Evolutionary conservation across 2,888 invertebrate genomes (phyloP).

Genomic region (Exephanes ischioxanthus): DNA sequence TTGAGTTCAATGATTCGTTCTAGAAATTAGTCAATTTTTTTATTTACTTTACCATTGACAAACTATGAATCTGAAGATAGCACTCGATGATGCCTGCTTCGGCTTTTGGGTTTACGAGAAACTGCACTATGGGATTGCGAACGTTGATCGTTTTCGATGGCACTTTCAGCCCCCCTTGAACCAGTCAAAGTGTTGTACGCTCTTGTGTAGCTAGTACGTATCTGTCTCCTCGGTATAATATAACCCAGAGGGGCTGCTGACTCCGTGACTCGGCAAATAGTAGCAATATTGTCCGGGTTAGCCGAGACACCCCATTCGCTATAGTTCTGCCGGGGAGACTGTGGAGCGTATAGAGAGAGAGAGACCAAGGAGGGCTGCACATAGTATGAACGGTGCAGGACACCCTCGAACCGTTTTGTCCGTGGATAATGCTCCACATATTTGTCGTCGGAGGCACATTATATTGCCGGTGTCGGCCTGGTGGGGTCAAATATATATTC

Average conservation of each 20-base stretch:
- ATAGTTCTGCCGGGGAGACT: constrained; percentile 41
- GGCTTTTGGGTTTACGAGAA: neutral
- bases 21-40: neutral
- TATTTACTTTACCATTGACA: neutral
- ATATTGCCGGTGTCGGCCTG: constrained; percentile 49
- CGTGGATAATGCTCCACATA: constrained; percentile 70
- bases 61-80: neutral
- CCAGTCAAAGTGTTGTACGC: constrained; percentile 38
- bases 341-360: constrained; percentile 2
- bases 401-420: constrained; percentile 66
- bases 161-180: constrained; percentile 33
- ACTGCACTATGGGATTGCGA: neutral
- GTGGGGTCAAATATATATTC: constrained; percentile 57
- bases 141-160: constrained; percentile 49
- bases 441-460: constrained; percentile 66
- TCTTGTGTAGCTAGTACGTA: neutral
- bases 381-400: constrained; percentile 16
- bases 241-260: constrained; percentile 69
- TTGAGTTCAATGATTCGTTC: too few species aligned
- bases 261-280: constrained; percentile 78
- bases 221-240: neutral
- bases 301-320: constrained; percentile 77
- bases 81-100: neutral
- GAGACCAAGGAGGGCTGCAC: neutral
- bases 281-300: constrained; percentile 80